Conservation (phyloP, 1,140 invertebrate species). For the Leucophenga varia region DNA sequence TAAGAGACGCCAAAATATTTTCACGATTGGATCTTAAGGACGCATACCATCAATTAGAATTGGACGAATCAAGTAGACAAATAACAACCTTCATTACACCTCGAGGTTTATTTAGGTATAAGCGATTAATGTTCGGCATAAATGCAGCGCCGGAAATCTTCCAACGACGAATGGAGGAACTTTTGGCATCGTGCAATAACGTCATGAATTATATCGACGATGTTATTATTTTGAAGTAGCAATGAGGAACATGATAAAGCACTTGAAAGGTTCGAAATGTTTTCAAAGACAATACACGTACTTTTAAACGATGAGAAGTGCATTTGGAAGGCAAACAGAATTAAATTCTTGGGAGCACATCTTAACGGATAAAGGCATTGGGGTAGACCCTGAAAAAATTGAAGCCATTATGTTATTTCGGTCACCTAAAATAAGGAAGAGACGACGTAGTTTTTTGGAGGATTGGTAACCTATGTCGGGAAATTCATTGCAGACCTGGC, state of each 20-base stretch:
- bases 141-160: slow-evolving; percentile 16
- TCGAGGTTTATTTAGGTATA: slow-evolving; percentile 12
- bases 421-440: slow-evolving; percentile 28
- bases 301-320: slow-evolving; percentile 37
- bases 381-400: slow-evolving; percentile 19
- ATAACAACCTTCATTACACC: slow-evolving; percentile 15
- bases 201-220: slow-evolving; percentile 38
- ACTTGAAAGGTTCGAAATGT: slow-evolving; percentile 27
- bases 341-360: slow-evolving; percentile 22
- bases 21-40: slow-evolving; percentile 30
- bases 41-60: slow-evolving; percentile 38
- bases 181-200: too few species aligned
- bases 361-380: slow-evolving; percentile 12
- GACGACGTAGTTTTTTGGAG: slow-evolving; percentile 43
- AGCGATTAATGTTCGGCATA: slow-evolving; percentile 15
- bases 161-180: slow-evolving; percentile 5
- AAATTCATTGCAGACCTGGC: slow-evolving; percentile 37
- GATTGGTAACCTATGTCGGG: slow-evolving; percentile 40
- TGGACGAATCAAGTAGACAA: slow-evolving; percentile 24
- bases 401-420: slow-evolving; percentile 15
- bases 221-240: slow-evolving; percentile 40
- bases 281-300: slow-evolving; percentile 24
- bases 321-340: slow-evolving; percentile 17
- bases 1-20: slow-evolving; percentile 20
- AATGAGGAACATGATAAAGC: slow-evolving; percentile 32